Evolutionary conservation across 2,113 vertebrate species (phyloP).

Genomic region (Bufo gargarizans): DNA sequence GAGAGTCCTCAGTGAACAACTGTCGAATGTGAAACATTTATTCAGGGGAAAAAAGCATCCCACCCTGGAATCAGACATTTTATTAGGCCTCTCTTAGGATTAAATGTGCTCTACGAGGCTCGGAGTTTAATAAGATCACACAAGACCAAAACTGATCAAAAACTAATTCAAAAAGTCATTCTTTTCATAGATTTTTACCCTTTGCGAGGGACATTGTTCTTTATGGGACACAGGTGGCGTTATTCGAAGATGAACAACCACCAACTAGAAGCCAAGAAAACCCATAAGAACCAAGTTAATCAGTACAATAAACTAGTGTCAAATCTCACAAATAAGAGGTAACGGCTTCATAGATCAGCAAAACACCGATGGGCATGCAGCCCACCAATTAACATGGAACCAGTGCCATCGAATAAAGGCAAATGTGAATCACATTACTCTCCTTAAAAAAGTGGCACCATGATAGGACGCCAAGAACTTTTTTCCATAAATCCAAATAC

Average conservation of each 20-base stretch:
- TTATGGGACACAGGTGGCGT: neutral
- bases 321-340: too few species aligned
- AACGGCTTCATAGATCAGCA: too few species aligned
- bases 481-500: too few species aligned
- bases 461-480: too few species aligned
- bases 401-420: too few species aligned
- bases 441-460: too few species aligned
- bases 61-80: conserved; percentile 29
- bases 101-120: conserved; percentile 26
- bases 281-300: neutral
- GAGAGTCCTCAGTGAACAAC: neutral
- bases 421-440: too few species aligned
- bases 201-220: neutral
- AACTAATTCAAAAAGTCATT: conserved; percentile 47
- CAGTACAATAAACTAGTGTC: neutral
- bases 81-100: conserved; percentile 41
- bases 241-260: neutral
- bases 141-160: conserved; percentile 33
- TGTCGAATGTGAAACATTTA: conserved; percentile 7
- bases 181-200: conserved; percentile 19
- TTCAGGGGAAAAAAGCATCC: conserved; percentile 45
- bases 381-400: too few species aligned
- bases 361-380: too few species aligned
- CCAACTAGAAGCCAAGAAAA: neutral
- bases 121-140: conserved; percentile 43